Percentiles rank a stretch among this genome's conserved stretches.
phyloP scores from a whole-genome alignment of 2,113 vertebrate genomes.

The Gallinago paraguaiae region DNA sequence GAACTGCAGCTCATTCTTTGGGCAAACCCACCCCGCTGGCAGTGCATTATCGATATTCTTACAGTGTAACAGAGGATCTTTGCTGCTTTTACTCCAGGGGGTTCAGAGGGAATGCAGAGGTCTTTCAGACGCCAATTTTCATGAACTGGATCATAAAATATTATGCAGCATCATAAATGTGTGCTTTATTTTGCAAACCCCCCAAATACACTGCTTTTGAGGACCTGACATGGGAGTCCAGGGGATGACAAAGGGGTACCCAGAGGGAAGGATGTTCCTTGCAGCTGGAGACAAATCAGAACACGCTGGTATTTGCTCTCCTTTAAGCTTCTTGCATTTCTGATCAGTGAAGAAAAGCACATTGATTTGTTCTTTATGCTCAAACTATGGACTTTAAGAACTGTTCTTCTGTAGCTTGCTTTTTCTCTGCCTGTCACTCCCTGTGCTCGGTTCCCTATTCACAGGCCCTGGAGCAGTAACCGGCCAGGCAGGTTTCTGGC shows the following conservation, averaged over 20 bases:
- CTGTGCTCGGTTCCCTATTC: not conserved
- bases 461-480: not conserved
- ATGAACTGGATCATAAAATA: not conserved
- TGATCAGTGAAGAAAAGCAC: not conserved
- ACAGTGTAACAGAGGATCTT: not conserved
- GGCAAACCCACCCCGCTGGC: not conserved
- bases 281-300: not conserved
- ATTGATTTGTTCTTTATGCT: not conserved
- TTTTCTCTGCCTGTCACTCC: not conserved
- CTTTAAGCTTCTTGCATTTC: not conserved
- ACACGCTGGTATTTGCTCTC: not conserved
- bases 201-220: not conserved
- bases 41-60: not conserved
- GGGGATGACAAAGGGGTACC: not conserved
- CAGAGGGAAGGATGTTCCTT: not conserved
- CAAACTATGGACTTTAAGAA: not conserved
- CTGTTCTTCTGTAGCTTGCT: not conserved
- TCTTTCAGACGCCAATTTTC: not conserved
- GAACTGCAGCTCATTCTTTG: not conserved
- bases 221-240: not conserved
- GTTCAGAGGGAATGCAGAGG: not conserved
- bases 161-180: not conserved
- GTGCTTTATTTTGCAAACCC: not conserved
- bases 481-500: conserved; percentile 44
- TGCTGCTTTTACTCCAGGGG: not conserved